Base-by-base conservation (phyloP, 2,797 vertebrate species). In the Xenops minutus region DNA sequence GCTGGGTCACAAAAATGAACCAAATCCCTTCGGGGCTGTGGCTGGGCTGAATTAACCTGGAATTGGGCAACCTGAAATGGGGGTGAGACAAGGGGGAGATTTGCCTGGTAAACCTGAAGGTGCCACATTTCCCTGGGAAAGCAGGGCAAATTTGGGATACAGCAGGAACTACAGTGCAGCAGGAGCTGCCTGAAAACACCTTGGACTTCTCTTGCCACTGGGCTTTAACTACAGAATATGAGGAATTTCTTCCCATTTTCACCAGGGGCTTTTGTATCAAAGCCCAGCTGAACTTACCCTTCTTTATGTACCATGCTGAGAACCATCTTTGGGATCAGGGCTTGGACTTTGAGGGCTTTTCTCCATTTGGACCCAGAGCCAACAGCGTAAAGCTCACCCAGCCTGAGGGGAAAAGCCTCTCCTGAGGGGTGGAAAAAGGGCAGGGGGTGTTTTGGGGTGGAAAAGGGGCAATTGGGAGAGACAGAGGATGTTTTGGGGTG, bases 231-330 rank as follows among this genome's bases (percentile, higher is more conserved):
- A 11, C 10, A 19, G 14, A 67, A 32, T 36, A 26, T 15, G 3
- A 22, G 39, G 8, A 52, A 39, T 34, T 52, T 27, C 7, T 41
- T 29, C 17, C 2, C 29, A 1, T 39, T 63, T 78, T 21, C 39
- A 34, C 4, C 1, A 1, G 0, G 4, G 18, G 6, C 4, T 2
- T 48, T 49, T 14, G 12, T n/a, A 64, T 12, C 46, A 19, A 56
- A 86, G 30, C 10, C 32, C 62, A 29, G 23, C 34, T 37, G 52
- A 56, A 32, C 21, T n/a, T 22, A 29, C 3, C 14, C 44, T 32
- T 62, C 18, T 27, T 66, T n/a, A 48, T 0, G 0, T 10, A 6
- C 1, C 8, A 22, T 1, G 1, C 0, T 17, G 11, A 8, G 2
- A 59, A 12, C 14, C 11, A 9, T 10, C 46, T 64, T 18, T 9